Evolutionary conservation across 2,888 invertebrate genomes (phyloP), one percentile per base, ranked within the genome.

Genomic region (Pyrrhia umbra): DNA sequence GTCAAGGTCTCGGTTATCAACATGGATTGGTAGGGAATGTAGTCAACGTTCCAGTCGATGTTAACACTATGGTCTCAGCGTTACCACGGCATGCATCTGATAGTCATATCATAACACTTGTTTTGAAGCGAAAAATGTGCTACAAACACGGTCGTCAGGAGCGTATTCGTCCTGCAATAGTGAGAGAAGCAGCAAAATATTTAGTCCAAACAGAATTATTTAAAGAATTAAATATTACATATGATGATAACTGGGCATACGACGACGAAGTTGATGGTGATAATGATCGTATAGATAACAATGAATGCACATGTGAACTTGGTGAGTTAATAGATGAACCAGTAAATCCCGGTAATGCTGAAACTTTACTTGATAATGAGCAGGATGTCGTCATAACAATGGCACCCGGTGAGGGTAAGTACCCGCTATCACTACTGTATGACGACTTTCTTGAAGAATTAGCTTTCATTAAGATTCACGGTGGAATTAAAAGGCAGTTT

Each of bases 1-100:
- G 79, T 50, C 66, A 68, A 51, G 74, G 63, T 16, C 42, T 71
- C n/a, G 77, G 72, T 57, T 55, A 71, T 46, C 77, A 80, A 58
- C 69, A 71, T 68, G 76, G 75, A 46, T 40, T 77, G 13, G 52
- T 49, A 57, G 80, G 76, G 8, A 66, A 68, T 46, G 71, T 71
- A 21, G 57, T 77, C 0, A 80, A 80, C 51, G 69, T 80, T 15
- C 73, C 77, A 25, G 66, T 75, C 15, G 39, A 58, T 23, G 45
- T 78, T 23, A 68, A 71, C 37, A 72, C 40, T 47, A 60, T 54
- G 39, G 60, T 60, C n/a, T 40, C 16, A 25, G 23, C 47, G 8
- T 27, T 57, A 47, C 56, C 56, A 39, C 0, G 47, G n/a, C 25
- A 37, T n/a, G 34, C 43, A 46, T 39, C 47, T 54, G 67, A 77